phyloP scores from a whole-genome alignment of 2,797 vertebrate genomes.

The Hapalemur alaotrensis region DNA sequence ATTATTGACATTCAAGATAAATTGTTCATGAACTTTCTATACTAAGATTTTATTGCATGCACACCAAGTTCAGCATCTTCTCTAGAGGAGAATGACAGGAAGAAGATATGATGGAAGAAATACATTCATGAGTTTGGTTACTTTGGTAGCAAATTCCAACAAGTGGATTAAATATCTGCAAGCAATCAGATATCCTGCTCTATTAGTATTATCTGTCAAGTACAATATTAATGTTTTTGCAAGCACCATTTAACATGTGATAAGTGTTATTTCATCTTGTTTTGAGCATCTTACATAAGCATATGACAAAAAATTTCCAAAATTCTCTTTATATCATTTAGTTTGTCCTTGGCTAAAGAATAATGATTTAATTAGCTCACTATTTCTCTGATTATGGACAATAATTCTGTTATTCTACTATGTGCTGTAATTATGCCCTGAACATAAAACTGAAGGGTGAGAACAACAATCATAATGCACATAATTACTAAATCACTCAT shows the following conservation, averaged over 20 bases:
- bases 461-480: background rate
- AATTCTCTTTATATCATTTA: background rate
- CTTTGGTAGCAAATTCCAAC: background rate
- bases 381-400: slow-evolving; percentile 15
- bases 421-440: background rate
- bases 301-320: background rate
- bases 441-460: background rate
- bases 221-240: background rate
- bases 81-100: background rate
- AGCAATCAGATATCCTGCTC: background rate
- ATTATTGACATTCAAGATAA: background rate
- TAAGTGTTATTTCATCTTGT: background rate
- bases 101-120: background rate
- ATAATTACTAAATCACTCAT: slow-evolving; percentile 6
- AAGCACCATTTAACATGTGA: background rate
- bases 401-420: background rate
- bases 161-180: background rate
- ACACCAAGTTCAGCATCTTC: background rate
- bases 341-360: slow-evolving; percentile 26
- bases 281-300: background rate
- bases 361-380: slow-evolving; percentile 22
- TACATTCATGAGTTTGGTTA: background rate
- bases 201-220: background rate
- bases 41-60: background rate
- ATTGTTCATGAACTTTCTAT: background rate